phyloP scores from a whole-genome alignment of 2,888 invertebrate genomes.

The Mystacides longicornis region DNA sequence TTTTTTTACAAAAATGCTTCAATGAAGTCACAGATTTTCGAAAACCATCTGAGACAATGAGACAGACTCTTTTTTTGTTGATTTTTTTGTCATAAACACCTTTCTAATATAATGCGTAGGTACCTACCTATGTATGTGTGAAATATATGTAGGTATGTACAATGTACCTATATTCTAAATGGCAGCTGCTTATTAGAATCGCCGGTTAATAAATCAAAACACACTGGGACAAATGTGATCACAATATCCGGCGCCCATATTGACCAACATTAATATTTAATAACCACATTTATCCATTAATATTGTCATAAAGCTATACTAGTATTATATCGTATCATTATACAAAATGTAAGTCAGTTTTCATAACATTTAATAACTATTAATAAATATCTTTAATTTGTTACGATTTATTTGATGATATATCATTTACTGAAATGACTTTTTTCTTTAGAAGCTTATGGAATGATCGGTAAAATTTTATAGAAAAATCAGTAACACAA shows the following conservation, averaged over 20 bases:
- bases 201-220: not conserved
- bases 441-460: not conserved
- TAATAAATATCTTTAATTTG: not conserved
- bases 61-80: too few relatives aligned
- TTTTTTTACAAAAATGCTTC: too few relatives aligned
- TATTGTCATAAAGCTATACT: conserved; percentile 1
- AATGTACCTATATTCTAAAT: not conserved
- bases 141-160: too few relatives aligned
- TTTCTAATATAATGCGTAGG: too few relatives aligned
- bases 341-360: not conserved
- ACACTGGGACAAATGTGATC: conserved; percentile 1
- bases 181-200: not conserved
- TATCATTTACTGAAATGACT: not conserved
- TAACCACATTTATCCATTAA: not conserved
- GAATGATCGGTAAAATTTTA: too few relatives aligned
- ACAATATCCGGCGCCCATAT: not conserved
- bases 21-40: too few relatives aligned
- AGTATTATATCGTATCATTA: not conserved
- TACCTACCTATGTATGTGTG: too few relatives aligned
- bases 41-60: too few relatives aligned
- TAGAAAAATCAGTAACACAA: not conserved
- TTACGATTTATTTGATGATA: not conserved
- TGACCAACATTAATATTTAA: conserved; percentile 1
- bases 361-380: not conserved
- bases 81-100: too few relatives aligned